Conservation (phyloP, 1,140 invertebrate species). For the Pectinophora gossypiella region DNA sequence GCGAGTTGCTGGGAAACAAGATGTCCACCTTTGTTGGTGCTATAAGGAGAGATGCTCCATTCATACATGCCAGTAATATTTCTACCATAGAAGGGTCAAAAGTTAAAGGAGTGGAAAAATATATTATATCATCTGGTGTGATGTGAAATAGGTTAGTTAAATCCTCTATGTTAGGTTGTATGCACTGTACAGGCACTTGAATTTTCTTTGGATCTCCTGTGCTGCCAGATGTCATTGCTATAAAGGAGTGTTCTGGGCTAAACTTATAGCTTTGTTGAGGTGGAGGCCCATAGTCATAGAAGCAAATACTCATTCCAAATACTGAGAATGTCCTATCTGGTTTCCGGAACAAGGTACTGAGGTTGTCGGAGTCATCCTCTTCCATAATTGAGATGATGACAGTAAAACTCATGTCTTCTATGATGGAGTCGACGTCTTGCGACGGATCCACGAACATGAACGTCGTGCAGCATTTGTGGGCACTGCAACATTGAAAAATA, state of each 20-base stretch:
- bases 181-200: constrained; percentile 77
- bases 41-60: constrained; percentile 80
- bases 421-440: constrained; percentile 36
- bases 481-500: constrained; percentile 42
- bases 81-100: constrained; percentile 91
- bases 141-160: constrained; percentile 76
- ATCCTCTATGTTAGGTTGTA: constrained; percentile 79
- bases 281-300: constrained; percentile 31
- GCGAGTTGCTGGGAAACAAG: constrained; percentile 47
- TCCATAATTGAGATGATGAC: constrained; percentile 40
- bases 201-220: constrained; percentile 80
- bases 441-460: constrained; percentile 66
- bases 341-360: constrained; percentile 35
- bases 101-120: constrained; percentile 83
- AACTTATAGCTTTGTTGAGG: constrained; percentile 17
- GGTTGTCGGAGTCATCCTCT: constrained; percentile 16
- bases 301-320: constrained; percentile 45
- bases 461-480: constrained; percentile 57
- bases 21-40: constrained; percentile 74
- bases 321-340: constrained; percentile 46
- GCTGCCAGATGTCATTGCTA: constrained; percentile 81
- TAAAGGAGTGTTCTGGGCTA: constrained; percentile 51
- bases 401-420: constrained; percentile 38
- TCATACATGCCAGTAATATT: constrained; percentile 80
- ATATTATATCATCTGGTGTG: constrained; percentile 78